These are phyloP conservation scores for Samia ricini DNA, from an alignment of 1,140 invertebrate species.

Conservation along the genomic window DNA sequence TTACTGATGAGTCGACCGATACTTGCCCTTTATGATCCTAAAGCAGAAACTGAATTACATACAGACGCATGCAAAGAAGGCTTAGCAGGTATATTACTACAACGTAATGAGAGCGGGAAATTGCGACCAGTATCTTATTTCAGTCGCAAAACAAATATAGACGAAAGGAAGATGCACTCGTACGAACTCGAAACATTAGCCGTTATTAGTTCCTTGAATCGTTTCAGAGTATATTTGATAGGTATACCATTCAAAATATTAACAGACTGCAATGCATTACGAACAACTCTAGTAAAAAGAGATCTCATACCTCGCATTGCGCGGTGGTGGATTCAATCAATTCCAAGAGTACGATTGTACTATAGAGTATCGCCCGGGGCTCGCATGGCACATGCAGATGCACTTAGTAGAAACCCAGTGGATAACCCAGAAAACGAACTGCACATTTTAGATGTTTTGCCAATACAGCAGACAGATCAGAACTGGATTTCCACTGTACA, in stretches of 20 bases:
- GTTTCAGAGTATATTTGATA: conserved; percentile 67
- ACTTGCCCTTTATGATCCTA: conserved; percentile 41
- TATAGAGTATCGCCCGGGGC: conserved; percentile 21
- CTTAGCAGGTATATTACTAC: conserved; percentile 37
- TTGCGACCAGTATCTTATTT: conserved; percentile 27
- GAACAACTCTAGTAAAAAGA: conserved; percentile 38
- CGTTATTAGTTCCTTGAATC: conserved; percentile 64
- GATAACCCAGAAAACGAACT: no score
- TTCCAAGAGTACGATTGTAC: conserved; percentile 39
- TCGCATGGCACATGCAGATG: conserved; percentile 40
- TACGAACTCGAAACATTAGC: conserved; percentile 71
- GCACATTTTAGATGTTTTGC: no score
- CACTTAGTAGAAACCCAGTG: conserved; percentile 42
- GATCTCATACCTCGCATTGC: conserved; percentile 45
- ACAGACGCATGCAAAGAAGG: conserved; percentile 27
- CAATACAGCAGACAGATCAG: no score
- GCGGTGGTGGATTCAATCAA: conserved; percentile 47
- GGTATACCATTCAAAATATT: conserved; percentile 67
- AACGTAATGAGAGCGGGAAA: conserved; percentile 13
- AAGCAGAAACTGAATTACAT: conserved; percentile 34
- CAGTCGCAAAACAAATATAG: conserved; percentile 28
- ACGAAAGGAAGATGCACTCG: conserved; percentile 60
- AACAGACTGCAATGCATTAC: conserved; percentile 48
- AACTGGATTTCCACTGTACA: no score
- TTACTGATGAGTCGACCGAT: conserved; percentile 27